phyloP scores from a whole-genome alignment of 2,888 invertebrate species.

The Aplocera efformata region DNA sequence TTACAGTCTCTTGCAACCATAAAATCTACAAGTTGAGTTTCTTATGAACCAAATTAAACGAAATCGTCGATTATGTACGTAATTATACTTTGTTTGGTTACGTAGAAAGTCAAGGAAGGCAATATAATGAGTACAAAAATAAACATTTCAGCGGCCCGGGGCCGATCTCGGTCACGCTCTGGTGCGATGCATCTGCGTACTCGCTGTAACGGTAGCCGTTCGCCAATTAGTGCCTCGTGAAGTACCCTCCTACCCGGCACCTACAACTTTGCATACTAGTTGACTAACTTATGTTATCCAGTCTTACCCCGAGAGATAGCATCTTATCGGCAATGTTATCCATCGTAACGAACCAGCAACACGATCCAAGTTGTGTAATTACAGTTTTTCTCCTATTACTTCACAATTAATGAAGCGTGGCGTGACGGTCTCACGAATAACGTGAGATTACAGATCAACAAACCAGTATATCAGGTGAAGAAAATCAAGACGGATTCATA shows the following conservation, averaged over 20 bases:
- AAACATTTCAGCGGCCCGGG: constrained; percentile 37
- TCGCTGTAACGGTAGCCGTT: constrained; percentile 40
- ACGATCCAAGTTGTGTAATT: constrained; percentile 4
- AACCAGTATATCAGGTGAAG: constrained; percentile 5
- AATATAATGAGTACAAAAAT: constrained; percentile 39
- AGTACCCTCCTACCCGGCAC: constrained; percentile 7
- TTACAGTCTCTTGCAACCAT: constrained; percentile 20
- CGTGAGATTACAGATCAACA: constrained; percentile 10
- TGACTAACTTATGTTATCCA: constrained; percentile 21
- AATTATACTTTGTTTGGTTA: constrained; percentile 19
- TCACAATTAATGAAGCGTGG: constrained; percentile 10
- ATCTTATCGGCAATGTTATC: constrained; percentile 20
- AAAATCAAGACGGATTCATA: constrained; percentile 4
- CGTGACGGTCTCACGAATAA: constrained; percentile 15
- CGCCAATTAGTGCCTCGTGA: constrained; percentile 42
- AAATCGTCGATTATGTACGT: constrained; percentile 4
- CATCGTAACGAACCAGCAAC: constrained; percentile 21
- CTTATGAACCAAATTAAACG: constrained; percentile 5
- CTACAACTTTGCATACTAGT: constrained; percentile 24
- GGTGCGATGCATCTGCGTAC: constrained; percentile 29
- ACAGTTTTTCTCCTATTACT: constrained; percentile 6
- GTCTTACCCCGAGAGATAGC: constrained; percentile 23
- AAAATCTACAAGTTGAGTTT: constrained; percentile 2
- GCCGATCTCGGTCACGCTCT: constrained; percentile 40
- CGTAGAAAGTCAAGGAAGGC: constrained; percentile 38